These are phyloP conservation scores for Vulpes ferrilata DNA, from an alignment of 2,113 vertebrate species.

Conservation along the genomic window DNA sequence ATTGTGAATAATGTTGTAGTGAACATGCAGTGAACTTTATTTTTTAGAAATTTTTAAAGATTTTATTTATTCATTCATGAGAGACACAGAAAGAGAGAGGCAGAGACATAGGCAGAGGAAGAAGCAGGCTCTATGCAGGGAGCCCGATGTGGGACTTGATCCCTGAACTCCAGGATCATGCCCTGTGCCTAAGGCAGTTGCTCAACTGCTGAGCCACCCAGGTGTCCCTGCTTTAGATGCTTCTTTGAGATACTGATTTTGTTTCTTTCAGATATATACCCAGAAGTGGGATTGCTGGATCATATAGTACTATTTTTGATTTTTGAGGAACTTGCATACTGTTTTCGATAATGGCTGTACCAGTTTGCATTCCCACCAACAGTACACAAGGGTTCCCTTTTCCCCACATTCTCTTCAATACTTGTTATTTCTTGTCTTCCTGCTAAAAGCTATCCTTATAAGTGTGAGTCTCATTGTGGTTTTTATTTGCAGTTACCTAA, in stretches of 20 bases:
- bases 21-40: not conserved
- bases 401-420: not conserved
- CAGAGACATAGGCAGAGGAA: no score
- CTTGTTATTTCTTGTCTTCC: not conserved
- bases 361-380: not conserved
- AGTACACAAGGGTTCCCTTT: not conserved
- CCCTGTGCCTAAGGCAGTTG: no score
- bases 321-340: not conserved
- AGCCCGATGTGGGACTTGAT: no score
- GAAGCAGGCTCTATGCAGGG: no score
- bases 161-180: no score
- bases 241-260: not conserved
- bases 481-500: not conserved
- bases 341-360: not conserved
- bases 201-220: no score
- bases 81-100: no score
- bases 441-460: not conserved
- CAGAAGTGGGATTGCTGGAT: not conserved
- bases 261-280: not conserved
- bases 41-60: no score
- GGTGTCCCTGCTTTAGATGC: not conserved
- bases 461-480: not conserved
- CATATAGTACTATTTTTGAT: not conserved
- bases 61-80: no score
- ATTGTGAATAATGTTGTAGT: not conserved